Percentiles rank a stretch among this genome's conserved stretches.
phyloP scores from a whole-genome alignment of 2,113 vertebrate genomes.

The Oryzias celebensis region DNA sequence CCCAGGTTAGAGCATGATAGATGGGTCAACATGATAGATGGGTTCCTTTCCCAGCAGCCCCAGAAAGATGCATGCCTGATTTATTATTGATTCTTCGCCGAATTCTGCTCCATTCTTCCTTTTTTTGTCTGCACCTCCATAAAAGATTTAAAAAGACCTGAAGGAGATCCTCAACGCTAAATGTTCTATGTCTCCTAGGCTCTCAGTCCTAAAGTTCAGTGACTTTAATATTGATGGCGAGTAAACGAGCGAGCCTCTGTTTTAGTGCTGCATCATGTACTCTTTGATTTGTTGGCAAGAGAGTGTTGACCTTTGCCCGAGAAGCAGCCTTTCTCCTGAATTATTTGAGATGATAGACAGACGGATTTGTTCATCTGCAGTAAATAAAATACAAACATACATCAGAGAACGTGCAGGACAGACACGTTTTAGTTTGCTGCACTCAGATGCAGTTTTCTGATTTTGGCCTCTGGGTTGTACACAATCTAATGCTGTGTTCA shows the following conservation, averaged over 20 bases:
- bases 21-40: constrained; percentile 35
- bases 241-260: constrained; percentile 13
- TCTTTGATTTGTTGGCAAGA: constrained; percentile 1
- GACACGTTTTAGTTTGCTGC: too few relatives aligned
- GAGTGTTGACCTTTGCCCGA: not conserved
- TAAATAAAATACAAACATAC: too few relatives aligned
- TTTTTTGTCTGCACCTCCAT: constrained; percentile 35
- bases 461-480: too few relatives aligned
- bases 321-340: not conserved
- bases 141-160: constrained; percentile 55
- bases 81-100: constrained; percentile 63
- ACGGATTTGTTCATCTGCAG: too few relatives aligned
- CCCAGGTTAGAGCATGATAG: not conserved
- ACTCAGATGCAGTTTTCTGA: too few relatives aligned
- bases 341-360: not conserved
- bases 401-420: too few relatives aligned
- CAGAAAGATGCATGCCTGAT: constrained; percentile 51
- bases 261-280: constrained; percentile 6
- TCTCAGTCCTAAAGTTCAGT: constrained; percentile 12
- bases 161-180: constrained; percentile 48
- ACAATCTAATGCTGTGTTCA: too few relatives aligned
- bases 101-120: constrained; percentile 42
- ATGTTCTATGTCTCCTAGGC: constrained; percentile 27
- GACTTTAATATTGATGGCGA: constrained; percentile 54
- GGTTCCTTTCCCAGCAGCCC: constrained; percentile 30